Percentiles rank a stretch among this genome's conserved stretches.
Conservation (phyloP, 1,140 invertebrate species). For the Pogonomyrmex californicus region DNA sequence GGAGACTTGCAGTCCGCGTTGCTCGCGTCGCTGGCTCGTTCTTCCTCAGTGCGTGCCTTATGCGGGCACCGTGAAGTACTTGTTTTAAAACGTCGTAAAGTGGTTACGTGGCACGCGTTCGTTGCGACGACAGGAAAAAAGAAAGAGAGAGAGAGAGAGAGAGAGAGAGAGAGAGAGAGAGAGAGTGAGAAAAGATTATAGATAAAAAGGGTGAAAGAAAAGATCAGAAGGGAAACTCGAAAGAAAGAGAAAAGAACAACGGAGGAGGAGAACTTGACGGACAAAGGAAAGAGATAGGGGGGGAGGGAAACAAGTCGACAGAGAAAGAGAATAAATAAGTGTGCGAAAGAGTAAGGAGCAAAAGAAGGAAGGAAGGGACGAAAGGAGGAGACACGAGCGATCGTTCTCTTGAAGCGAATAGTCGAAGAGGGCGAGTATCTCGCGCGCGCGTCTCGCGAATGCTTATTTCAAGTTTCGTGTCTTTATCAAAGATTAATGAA, state of each 20-base stretch:
- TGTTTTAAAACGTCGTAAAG: slow-evolving; percentile 37
- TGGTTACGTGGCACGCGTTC: slow-evolving; percentile 64
- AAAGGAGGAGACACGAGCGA: background rate
- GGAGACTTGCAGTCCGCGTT: slow-evolving; percentile 60
- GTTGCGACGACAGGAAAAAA: slow-evolving; percentile 35
- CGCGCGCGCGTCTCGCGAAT: slow-evolving; percentile 5
- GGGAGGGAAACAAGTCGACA: background rate
- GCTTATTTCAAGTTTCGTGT: background rate
- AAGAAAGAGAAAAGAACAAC: background rate
- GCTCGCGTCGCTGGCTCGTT: slow-evolving; percentile 66
- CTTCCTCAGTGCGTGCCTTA: slow-evolving; percentile 74
- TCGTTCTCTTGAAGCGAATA: background rate
- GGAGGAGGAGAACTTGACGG: background rate
- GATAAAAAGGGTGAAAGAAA: background rate
- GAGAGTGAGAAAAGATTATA: background rate
- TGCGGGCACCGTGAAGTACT: slow-evolving; percentile 66
- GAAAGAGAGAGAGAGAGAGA: background rate
- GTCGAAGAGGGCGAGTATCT: background rate
- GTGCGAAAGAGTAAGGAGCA: background rate
- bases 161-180: background rate
- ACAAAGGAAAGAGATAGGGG: background rate
- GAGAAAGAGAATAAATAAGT: slow-evolving; percentile 8
- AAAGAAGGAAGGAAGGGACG: background rate
- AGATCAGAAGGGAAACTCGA: background rate
- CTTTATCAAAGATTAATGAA: background rate